These are phyloP conservation scores for Hippolais icterina DNA, from an alignment of 2,113 vertebrate species.

Conservation along the genomic window DNA sequence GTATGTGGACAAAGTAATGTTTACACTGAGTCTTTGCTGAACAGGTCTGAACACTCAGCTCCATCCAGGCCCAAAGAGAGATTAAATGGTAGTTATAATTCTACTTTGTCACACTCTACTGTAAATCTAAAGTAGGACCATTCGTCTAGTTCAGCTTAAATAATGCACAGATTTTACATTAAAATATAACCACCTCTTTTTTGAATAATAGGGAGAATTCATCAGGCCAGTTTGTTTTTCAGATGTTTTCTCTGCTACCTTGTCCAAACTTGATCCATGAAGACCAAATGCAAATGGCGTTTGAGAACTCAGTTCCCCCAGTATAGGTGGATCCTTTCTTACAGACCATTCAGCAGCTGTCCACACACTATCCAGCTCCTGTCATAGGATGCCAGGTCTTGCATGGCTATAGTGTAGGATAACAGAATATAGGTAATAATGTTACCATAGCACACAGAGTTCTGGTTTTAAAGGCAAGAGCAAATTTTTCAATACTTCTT, in stretches of 20 bases:
- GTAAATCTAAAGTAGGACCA: background rate
- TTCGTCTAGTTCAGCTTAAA: background rate
- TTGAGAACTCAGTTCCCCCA: background rate
- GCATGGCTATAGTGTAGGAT: background rate
- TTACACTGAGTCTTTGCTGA: background rate
- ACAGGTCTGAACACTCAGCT: background rate
- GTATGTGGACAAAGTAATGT: background rate
- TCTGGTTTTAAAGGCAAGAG: background rate
- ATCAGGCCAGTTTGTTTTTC: background rate
- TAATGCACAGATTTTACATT: background rate
- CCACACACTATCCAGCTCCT: background rate
- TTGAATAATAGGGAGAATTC: background rate
- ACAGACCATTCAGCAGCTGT: background rate
- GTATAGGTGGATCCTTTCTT: background rate
- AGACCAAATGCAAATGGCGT: background rate
- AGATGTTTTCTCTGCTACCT: background rate
- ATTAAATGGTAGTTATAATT: background rate
- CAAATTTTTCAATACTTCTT: background rate
- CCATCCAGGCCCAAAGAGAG: rapidly evolving
- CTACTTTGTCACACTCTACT: background rate
- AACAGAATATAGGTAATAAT: background rate
- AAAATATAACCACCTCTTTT: background rate
- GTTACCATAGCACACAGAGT: background rate
- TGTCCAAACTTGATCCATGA: background rate
- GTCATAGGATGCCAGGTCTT: background rate